A percentile compares a stretch with the other conserved stretches of the same genome.
phyloP scores from a whole-genome alignment of 1,140 invertebrate species.

The Bathynomus jamesi region DNA sequence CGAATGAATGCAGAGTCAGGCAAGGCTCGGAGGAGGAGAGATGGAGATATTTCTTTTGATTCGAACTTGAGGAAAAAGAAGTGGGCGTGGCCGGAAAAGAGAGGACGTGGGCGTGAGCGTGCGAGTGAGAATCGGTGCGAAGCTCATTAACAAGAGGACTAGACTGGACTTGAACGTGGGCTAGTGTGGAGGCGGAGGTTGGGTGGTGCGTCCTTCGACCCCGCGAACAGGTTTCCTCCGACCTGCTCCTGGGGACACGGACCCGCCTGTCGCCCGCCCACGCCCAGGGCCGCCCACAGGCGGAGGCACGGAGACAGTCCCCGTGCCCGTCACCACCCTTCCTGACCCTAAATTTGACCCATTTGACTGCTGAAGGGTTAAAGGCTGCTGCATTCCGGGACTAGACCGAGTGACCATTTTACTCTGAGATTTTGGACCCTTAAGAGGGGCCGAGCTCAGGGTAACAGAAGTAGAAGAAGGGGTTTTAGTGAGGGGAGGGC shows the following conservation, averaged over 20 bases:
- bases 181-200: not conserved
- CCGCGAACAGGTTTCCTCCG: not conserved
- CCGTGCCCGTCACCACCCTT: not conserved
- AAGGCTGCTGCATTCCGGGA: not conserved
- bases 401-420: not conserved
- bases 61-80: not conserved
- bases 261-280: not conserved
- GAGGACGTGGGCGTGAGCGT: not conserved
- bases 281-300: not conserved
- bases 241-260: not conserved
- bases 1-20: not conserved
- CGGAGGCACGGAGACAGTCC: not conserved
- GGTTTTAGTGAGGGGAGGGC: not conserved
- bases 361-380: not conserved
- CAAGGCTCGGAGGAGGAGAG: not conserved
- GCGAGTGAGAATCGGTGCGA: not conserved
- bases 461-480: not conserved
- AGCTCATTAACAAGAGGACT: conserved; percentile 1
- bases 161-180: not conserved
- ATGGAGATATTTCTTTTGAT: not conserved
- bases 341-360: not conserved
- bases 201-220: not conserved
- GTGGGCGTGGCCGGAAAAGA: not conserved
- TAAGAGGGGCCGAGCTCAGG: not conserved
- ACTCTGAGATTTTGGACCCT: not conserved